Conservation (phyloP, 2,888 invertebrate species). For the Perithous albicinctus region DNA sequence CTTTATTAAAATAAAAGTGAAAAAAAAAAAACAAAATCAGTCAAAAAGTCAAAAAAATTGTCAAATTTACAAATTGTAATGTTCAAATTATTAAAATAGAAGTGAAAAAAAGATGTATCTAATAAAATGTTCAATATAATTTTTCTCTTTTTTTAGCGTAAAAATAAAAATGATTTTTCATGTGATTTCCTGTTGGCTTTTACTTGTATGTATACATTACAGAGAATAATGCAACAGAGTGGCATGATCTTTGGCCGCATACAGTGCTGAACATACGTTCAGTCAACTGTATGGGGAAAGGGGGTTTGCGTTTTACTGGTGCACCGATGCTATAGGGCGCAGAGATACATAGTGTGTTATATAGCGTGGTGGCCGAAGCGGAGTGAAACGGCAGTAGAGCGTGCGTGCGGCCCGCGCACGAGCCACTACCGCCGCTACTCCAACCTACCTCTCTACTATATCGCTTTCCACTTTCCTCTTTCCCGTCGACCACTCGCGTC, state of each 20-base stretch:
- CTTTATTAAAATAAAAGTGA: too few species aligned
- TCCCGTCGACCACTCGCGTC: constrained; percentile 13
- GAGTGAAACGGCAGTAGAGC: neutral
- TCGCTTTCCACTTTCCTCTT: constrained; percentile 43
- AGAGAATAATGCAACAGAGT: neutral
- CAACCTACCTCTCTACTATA: neutral
- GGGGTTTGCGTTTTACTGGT: neutral
- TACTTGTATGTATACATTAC: neutral
- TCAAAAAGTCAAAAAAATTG: too few species aligned
- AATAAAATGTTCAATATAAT: too few species aligned
- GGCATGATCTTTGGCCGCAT: constrained; percentile 3
- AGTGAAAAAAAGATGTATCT: too few species aligned
- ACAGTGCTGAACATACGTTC: neutral
- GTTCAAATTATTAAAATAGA: too few species aligned
- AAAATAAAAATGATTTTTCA: too few species aligned
- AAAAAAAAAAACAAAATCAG: too few species aligned
- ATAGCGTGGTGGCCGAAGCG: neutral
- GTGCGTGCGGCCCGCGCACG: constrained; percentile 39
- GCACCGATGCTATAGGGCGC: constrained; percentile 2
- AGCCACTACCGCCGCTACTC: constrained; percentile 9
- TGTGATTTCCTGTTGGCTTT: neutral
- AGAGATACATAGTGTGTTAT: neutral
- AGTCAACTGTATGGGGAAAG: constrained; percentile 3
- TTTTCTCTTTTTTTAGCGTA: too few species aligned
- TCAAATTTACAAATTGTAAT: too few species aligned